Evolutionary conservation across 2,113 vertebrate species (phyloP), one percentile per base, ranked within the genome.

Genomic region (Scolopax mira): DNA sequence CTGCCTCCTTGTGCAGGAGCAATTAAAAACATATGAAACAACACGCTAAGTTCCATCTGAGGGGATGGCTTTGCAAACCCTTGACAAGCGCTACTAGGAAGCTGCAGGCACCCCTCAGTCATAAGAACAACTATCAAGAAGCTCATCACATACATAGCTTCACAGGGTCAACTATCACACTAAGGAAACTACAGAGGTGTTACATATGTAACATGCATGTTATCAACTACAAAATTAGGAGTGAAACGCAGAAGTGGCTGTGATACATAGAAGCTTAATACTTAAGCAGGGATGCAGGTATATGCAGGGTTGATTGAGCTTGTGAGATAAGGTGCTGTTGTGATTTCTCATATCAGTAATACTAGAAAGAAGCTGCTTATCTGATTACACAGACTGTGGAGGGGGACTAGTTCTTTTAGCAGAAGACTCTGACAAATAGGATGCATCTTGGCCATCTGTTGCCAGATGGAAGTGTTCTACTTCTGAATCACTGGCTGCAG

Each of bases 401-500:
- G 71, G 57, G 57, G 37, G 62, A 71, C 46, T 75, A 82, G 91
- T 96, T 95, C 65, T 85, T 94, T 97, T 93, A 88, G 89, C 88
- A 96, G 44, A 78, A 73, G 65, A 85, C 16, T 89, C 70, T 85
- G 51, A 61, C 89, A 95, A 89, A 88, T 84, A 93, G 95, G 79
- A 96, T 92, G 52, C 74, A 52, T 91, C 71, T 86, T 93, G 79
- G 25, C 89, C 93, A 93, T 96, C 95, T 94, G 86, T 95, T 81
- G 30, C 62, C 72, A 89, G 90, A 88, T 91, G 81, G 82, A 97
- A 93, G 60, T 80, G 75, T 91, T 96, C 90, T 90, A 67, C 79
- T 91, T 96, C 75, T 95, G 94, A 96, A 92, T 96, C 82, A 64
- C 57, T 88, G 93, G 51, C 82, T 97, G 55, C 79, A 79, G 33